Conservation (phyloP, 1,140 invertebrate genomes). For the Tenebrio molitor region DNA sequence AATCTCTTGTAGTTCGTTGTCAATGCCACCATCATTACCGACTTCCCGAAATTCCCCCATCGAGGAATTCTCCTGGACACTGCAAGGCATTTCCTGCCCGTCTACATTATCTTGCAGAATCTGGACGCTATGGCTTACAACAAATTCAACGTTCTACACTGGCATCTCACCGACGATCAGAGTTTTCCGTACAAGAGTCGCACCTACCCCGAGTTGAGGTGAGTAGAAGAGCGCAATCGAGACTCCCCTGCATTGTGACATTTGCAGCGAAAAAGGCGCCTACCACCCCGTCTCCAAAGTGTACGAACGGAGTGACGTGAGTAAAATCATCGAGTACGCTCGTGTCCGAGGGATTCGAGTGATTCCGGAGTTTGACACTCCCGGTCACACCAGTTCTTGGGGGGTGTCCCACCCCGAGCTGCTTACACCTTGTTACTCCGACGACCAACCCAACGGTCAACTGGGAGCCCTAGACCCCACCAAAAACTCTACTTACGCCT, state of each 20-base stretch:
- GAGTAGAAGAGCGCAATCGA: constrained; percentile 22
- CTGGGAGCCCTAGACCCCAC: constrained; percentile 86
- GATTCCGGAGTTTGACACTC: constrained; percentile 92
- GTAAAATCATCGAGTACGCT: constrained; percentile 82
- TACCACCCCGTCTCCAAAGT: constrained; percentile 77
- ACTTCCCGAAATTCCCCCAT: constrained; percentile 81
- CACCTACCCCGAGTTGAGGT: constrained; percentile 82
- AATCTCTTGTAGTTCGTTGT: constrained; percentile 66
- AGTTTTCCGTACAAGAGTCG: constrained; percentile 89
- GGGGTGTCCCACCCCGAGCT: constrained; percentile 79
- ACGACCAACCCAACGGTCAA: constrained; percentile 68
- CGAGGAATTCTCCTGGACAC: constrained; percentile 89
- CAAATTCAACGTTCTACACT: constrained; percentile 95
- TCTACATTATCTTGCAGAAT: constrained; percentile 75
- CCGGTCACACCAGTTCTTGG: constrained; percentile 91
- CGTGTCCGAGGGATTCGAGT: constrained; percentile 88
- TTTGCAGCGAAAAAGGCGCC: constrained; percentile 77
- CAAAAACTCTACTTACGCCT: constrained; percentile 73
- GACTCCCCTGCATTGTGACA: neutral
- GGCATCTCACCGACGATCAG: constrained; percentile 95
- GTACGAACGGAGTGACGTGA: constrained; percentile 78
- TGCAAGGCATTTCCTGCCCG: constrained; percentile 82
- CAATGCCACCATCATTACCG: constrained; percentile 72
- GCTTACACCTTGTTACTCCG: constrained; percentile 79
- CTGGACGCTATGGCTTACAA: constrained; percentile 89